Evolutionary conservation across 2,113 vertebrate genomes (phyloP), one percentile per base, ranked within the genome.

Genomic region (Hippopotamus amphibius): DNA sequence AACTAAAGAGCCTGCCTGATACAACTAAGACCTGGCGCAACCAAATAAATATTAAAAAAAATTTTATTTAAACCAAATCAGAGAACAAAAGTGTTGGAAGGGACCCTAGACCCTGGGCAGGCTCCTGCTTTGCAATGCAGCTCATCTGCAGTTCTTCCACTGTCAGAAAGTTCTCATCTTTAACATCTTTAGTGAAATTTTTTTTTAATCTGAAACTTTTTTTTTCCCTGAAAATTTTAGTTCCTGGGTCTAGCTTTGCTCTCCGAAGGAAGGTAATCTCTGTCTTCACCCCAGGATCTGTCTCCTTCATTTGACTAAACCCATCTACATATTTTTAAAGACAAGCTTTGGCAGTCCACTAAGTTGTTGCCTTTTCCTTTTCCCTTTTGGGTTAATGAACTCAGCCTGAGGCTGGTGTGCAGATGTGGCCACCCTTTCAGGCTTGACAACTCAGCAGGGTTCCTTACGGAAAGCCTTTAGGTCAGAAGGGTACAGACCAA

Each of bases 291-390:
- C n/a, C 17, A 55, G 61, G 4, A 16, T 14, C 8, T 59, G 43
- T 41, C 28, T 93, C 46, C 41, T 90, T 76, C n/a, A 4, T 50
- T 72, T 21, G 22, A 59, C 69, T 48, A 46, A 43, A 50, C 3
- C 55, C 19, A 28, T 65, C 71, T 53, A 30, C 15, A 0, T 22
- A 16, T 79, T 86, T 92, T 85, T 87, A 91, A 97, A 93, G 95
- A 71, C 48, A 33, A 48, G 24, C 48, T 48, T 76, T 48, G 46
- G 26, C 41, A 28, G 43, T 53, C 24, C 41, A 26, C 57, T 55
- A 37, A 50, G 26, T 37, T 30, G 33, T 59, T 26, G 55, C 53
- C 55, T 76, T 71, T 94, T 71, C 33, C 88, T 28, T 83, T 63
- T 93, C 43, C 50, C 43, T 90, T 86, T 89, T 46, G 80, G 33